Conservation (phyloP, 2,888 invertebrate species). For the Latrodectus elegans region DNA sequence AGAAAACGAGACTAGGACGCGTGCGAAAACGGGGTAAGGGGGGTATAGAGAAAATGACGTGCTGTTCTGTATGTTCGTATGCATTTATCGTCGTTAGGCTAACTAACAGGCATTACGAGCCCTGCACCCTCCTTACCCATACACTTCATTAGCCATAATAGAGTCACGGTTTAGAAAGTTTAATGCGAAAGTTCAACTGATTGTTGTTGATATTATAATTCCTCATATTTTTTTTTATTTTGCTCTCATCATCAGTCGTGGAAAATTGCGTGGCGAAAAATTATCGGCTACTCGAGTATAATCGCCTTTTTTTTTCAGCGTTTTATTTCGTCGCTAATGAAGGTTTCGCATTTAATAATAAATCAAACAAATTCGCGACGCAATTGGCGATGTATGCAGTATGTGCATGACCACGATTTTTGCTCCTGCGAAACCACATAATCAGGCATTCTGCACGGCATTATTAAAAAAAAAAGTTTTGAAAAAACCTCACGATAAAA, state of each 20-base stretch:
- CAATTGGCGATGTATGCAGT: too few relatives aligned
- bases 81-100: slow-evolving; percentile 28
- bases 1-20: slow-evolving; percentile 21
- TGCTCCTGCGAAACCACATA: background rate
- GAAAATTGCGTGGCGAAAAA: background rate
- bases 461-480: too few relatives aligned
- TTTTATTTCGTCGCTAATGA: background rate
- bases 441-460: background rate
- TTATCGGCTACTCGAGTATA: background rate
- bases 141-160: slow-evolving; percentile 46
- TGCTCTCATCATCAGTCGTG: background rate
- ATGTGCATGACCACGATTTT: too few relatives aligned
- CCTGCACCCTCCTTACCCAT: background rate
- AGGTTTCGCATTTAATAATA: background rate
- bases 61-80: slow-evolving; percentile 19
- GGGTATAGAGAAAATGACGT: slow-evolving; percentile 45
- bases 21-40: slow-evolving; percentile 26
- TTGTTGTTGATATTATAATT: slow-evolving; percentile 17
- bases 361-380: background rate
- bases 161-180: slow-evolving; percentile 44
- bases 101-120: slow-evolving; percentile 49
- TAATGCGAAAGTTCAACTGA: slow-evolving; percentile 56
- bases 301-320: background rate
- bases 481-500: too few relatives aligned
- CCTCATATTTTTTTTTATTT: background rate